Evolutionary conservation across 2,888 invertebrate species (phyloP), one percentile per base, ranked within the genome.

Genomic region (Latheticus oryzae): DNA sequence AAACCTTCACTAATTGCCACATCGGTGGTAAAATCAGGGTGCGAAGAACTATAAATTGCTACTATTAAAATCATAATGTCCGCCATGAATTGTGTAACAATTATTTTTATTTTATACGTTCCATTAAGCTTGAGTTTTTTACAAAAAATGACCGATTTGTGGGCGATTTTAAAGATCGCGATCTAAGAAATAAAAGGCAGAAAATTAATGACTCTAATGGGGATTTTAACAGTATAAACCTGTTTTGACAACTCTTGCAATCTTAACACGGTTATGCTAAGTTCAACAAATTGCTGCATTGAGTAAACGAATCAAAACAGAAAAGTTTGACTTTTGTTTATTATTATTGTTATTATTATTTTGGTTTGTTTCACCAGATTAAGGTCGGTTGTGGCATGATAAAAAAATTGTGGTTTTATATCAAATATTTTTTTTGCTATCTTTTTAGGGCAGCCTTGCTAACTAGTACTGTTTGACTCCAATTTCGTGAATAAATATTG

Each of bases 141-240:
- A 11, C 5, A 3, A 2, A 4, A 30, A 30, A 30, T 12, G 9
- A 16, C 16, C 40, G 40, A 40, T 30, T 45, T 45, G 30, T 45
- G 45, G 32, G 19, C 32, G 45, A 7, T 38, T 38, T 38, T 28
- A 28, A 12, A 33, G 12, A 13, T 12, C 33, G 12, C 33, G 15
- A 13, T 16, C 15, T 13, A 33, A 33, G 12, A n/a, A 8, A 5
- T 3, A 33, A 15, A 5, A 33, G 15, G 33, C 33, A 33, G 33
- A 16, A 33, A 33, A 16, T 35, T 35, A 48, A 48, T 37, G 17
- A 35, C 48, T 48, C 48, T 35, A 48, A 35, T 45, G 21, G 32
- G 21, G 48, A 13, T 50, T 38, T 50, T 50, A 50, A 50, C 50
- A 50, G 50, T 50, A 50, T 33, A 50, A 50, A 50, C 50, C 50